Evolutionary conservation across 1,140 invertebrate species (phyloP), one percentile per base, ranked within the genome.

Genomic region (Drosophila punjabiensis): DNA sequence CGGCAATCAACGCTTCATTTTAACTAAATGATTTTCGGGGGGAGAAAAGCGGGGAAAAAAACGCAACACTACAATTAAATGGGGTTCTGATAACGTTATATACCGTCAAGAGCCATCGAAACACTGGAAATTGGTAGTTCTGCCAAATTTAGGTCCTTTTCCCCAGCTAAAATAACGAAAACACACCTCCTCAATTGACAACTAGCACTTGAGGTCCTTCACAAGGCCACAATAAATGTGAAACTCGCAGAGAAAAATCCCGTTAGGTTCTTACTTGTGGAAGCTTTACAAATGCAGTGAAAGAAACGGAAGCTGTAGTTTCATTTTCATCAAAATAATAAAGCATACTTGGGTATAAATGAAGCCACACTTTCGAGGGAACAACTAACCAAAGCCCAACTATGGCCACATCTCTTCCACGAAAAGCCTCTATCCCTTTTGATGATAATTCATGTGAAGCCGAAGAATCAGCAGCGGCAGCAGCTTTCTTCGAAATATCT

Each of bases 1-100:
- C 71, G 60, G 68, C 86, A 89, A 89, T 89, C 86, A 89, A 90
- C 86, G 86, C 86, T 86, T 79, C 64, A 88, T 85, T 88, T 88
- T 66, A 80, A 70, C 81, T 82, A 76, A 87, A 87, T 82, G 79
- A 63, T 68, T 79, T 79, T 56, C 43, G 10, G 37, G 53, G n/a
- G 20, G 30, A 8, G 48, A 0, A 13, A 41, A 37, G 16, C 32
- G 32, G n/a, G 30, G 9, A 5, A 30, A 32, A 43, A 63, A 52
- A 65, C 43, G 45, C 41, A 13, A 16, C 43, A 60, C 33, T 28
- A 48, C 47, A 67, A 55, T 55, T 52, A 43, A 71, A 69, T 55
- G 37, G 48, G 35, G 30, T 55, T 69, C 48, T 45, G 64, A 45
- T 37, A 69, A 45, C 48, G 48, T 45, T 71, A 56, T 68, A 11